Evolutionary conservation across 2,888 invertebrate species (phyloP).

Genomic region (Drosophila multiciliata): DNA sequence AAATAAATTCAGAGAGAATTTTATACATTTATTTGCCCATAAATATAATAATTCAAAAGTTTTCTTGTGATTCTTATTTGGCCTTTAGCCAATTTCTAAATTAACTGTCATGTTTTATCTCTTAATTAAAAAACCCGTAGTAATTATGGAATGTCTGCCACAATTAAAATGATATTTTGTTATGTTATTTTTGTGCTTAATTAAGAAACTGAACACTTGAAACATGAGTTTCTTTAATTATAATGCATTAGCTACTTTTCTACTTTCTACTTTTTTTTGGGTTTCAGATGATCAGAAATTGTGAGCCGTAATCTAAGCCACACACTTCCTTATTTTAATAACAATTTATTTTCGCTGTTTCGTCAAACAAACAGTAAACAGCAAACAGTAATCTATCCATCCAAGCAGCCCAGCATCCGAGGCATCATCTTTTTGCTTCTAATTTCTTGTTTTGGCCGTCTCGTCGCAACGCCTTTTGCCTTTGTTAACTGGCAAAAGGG

Average conservation of each 20-base stretch:
- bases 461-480: slow-evolving; percentile 37
- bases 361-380: slow-evolving; percentile 53
- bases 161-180: not conserved
- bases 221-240: not conserved
- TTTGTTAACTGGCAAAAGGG: slow-evolving; percentile 73
- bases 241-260: slow-evolving; percentile 25
- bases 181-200: not conserved
- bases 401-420: not conserved
- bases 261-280: slow-evolving; percentile 20
- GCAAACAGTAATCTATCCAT: slow-evolving; percentile 31
- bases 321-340: slow-evolving; percentile 35
- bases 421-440: slow-evolving; percentile 45
- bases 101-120: not conserved
- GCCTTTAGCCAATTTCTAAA: not conserved
- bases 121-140: not conserved
- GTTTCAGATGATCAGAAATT: slow-evolving; percentile 33
- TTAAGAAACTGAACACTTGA: not conserved
- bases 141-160: not conserved
- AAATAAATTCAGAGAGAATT: not conserved
- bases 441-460: slow-evolving; percentile 55
- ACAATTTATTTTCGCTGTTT: slow-evolving; percentile 35
- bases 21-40: not conserved
- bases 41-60: not conserved
- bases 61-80: not conserved
- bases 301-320: slow-evolving; percentile 44